These are phyloP conservation scores for Cheirogaleus medius DNA, from an alignment of 2,113 vertebrate genomes.

Conservation along the genomic window DNA sequence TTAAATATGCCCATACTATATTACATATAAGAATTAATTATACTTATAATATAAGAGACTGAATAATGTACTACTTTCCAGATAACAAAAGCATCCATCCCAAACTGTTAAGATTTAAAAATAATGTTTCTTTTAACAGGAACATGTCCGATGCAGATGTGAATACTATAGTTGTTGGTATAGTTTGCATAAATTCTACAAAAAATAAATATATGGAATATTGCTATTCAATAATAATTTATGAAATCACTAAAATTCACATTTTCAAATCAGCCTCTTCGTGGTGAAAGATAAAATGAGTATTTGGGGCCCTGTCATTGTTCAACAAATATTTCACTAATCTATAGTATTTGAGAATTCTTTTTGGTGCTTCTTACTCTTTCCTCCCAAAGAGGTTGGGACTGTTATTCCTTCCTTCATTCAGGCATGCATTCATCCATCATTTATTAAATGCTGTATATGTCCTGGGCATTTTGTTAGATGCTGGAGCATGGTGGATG, in stretches of 20 bases:
- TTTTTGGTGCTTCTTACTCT: neutral
- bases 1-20: neutral
- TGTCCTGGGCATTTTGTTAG: neutral
- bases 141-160: neutral
- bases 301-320: neutral
- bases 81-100: neutral
- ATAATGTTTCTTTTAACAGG: conserved; percentile 11
- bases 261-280: neutral
- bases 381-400: neutral
- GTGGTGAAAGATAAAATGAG: neutral
- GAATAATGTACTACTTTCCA: neutral
- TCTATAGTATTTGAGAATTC: neutral
- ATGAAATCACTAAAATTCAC: neutral
- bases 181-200: neutral
- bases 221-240: neutral
- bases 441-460: neutral
- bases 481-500: neutral
- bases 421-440: neutral
- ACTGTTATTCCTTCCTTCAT: neutral
- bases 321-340: neutral
- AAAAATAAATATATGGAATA: conserved; percentile 11
- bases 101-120: neutral
- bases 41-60: neutral
- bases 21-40: neutral
- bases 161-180: neutral